Conservation (phyloP, 2,113 vertebrate genomes). For the Pterocles gutturalis region DNA sequence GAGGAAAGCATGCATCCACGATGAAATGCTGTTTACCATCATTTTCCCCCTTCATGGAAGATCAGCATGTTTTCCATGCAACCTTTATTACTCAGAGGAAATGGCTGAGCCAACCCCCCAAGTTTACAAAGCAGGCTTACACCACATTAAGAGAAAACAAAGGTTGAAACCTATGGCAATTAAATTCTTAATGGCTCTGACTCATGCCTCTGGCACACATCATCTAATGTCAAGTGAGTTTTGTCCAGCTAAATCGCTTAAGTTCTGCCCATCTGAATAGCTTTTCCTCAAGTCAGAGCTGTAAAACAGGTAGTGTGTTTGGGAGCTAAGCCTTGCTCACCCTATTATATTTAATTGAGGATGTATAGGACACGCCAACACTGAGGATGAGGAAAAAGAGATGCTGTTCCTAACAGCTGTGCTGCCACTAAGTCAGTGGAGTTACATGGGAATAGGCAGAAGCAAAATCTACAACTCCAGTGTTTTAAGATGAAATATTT, state of each 20-base stretch:
- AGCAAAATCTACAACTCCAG: not conserved
- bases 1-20: not conserved
- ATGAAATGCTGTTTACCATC: not conserved
- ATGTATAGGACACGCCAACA: not conserved
- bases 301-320: not conserved
- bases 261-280: constrained; percentile 26
- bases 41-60: not conserved
- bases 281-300: constrained; percentile 37
- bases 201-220: constrained; percentile 16
- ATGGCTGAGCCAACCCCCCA: not conserved
- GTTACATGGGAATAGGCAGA: not conserved
- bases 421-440: not conserved
- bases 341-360: not conserved
- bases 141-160: constrained; percentile 10
- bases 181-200: constrained; percentile 39
- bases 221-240: not conserved
- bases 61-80: not conserved
- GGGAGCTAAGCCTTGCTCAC: not conserved
- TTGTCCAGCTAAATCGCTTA: not conserved
- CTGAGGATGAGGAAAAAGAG: not conserved
- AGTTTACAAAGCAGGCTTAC: not conserved
- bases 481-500: not conserved
- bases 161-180: constrained; percentile 42
- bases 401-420: not conserved
- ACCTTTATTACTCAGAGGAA: constrained; percentile 54